Percentiles rank a stretch among this genome's conserved stretches.
These are phyloP conservation scores for Heliconius ethilla DNA, from an alignment of 2,888 invertebrate species.

Conservation along the genomic window DNA sequence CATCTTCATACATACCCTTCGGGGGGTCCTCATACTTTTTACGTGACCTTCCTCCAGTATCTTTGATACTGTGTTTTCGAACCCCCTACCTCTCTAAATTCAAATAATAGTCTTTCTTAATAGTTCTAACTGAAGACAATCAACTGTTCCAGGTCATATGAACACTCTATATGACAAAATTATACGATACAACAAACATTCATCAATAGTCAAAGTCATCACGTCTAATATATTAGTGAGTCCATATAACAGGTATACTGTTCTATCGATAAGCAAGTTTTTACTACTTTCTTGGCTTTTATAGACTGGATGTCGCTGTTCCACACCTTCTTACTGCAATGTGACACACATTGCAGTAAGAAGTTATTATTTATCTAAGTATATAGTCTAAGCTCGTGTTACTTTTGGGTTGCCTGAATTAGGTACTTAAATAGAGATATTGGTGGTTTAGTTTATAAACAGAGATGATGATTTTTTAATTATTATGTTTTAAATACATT, in stretches of 20 bases:
- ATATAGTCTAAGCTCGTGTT: neutral
- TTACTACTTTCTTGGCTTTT: conserved; percentile 52
- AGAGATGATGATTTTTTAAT: too few relatives aligned
- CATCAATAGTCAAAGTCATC: neutral
- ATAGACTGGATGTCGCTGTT: conserved; percentile 45
- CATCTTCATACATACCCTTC: too few relatives aligned
- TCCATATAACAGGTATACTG: conserved; percentile 43
- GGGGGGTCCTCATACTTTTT: too few relatives aligned
- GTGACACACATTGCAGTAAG: too few relatives aligned
- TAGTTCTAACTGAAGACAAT: neutral
- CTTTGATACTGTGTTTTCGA: too few relatives aligned
- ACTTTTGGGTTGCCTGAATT: neutral
- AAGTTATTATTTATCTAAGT: conserved; percentile 28
- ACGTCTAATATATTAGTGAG: conserved; percentile 31
- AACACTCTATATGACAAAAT: neutral
- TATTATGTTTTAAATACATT: neutral
- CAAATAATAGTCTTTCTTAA: neutral
- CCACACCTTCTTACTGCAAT: conserved; percentile 39
- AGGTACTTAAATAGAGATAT: neutral
- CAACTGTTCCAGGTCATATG: neutral
- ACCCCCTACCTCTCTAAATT: too few relatives aligned
- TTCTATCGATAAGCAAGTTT: conserved; percentile 47
- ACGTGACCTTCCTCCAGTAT: too few relatives aligned
- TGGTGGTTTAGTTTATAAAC: neutral
- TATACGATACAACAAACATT: neutral